These are phyloP conservation scores for Charina bottae DNA, from an alignment of 2,113 vertebrate species.

Conservation along the genomic window DNA sequence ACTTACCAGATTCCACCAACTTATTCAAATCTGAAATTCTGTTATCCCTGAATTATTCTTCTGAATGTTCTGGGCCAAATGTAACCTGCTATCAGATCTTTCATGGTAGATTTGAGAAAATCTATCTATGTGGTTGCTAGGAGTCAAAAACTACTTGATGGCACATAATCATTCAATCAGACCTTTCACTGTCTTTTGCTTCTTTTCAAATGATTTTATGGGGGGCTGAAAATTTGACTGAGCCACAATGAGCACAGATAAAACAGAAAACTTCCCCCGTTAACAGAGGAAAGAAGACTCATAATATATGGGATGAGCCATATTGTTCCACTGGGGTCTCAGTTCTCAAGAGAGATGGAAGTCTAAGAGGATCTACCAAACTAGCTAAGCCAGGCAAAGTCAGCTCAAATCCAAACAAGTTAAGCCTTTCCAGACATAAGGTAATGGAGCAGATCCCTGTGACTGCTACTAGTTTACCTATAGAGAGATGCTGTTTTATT, in stretches of 20 bases:
- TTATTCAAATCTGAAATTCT: background rate
- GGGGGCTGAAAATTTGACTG: background rate
- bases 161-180: background rate
- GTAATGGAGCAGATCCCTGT: background rate
- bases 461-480: background rate
- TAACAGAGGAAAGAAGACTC: background rate
- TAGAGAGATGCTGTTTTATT: background rate
- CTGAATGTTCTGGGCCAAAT: background rate
- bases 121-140: too few relatives aligned
- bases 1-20: background rate
- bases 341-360: background rate
- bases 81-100: too few relatives aligned
- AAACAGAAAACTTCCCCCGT: too few relatives aligned
- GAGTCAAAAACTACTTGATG: too few relatives aligned
- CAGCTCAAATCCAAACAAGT: background rate
- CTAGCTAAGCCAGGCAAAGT: background rate
- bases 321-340: background rate
- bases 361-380: background rate
- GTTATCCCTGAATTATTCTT: background rate
- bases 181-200: background rate
- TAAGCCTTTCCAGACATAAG: background rate
- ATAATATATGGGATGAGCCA: background rate
- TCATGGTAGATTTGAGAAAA: too few relatives aligned
- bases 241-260: too few relatives aligned
- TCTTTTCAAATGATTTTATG: background rate